phyloP scores from a whole-genome alignment of 2,888 invertebrate species.

The Eudemis profundana region DNA sequence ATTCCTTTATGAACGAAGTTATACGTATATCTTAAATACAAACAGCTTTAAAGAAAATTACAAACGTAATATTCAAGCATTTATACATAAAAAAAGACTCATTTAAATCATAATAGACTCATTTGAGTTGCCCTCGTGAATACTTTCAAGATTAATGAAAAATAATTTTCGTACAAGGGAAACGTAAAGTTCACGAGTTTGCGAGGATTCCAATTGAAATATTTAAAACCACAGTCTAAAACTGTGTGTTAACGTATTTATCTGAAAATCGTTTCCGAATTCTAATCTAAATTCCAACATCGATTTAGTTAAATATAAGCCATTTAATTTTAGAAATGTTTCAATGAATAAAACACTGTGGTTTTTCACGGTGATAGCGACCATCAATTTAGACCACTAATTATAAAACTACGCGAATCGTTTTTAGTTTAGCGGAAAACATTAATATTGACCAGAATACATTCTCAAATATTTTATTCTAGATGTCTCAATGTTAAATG shows the following conservation, averaged over 20 bases:
- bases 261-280: neutral
- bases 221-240: no score
- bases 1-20: neutral
- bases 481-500: slow-evolving; percentile 19
- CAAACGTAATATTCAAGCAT: no score
- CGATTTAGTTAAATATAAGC: neutral
- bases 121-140: no score
- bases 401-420: neutral
- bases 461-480: slow-evolving; percentile 13
- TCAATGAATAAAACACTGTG: neutral
- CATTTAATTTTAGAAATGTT: slow-evolving; percentile 1
- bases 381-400: slow-evolving; percentile 13
- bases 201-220: no score
- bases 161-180: no score
- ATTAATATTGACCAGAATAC: slow-evolving; percentile 8
- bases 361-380: slow-evolving; percentile 5
- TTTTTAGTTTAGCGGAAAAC: slow-evolving; percentile 3
- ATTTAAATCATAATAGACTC: no score
- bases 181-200: no score
- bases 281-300: neutral
- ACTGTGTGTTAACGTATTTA: neutral
- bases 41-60: neutral
- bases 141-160: no score
- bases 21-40: neutral
- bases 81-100: no score